Base-by-base conservation (phyloP, 1,140 invertebrate genomes). In the Lepidostoma basale region DNA sequence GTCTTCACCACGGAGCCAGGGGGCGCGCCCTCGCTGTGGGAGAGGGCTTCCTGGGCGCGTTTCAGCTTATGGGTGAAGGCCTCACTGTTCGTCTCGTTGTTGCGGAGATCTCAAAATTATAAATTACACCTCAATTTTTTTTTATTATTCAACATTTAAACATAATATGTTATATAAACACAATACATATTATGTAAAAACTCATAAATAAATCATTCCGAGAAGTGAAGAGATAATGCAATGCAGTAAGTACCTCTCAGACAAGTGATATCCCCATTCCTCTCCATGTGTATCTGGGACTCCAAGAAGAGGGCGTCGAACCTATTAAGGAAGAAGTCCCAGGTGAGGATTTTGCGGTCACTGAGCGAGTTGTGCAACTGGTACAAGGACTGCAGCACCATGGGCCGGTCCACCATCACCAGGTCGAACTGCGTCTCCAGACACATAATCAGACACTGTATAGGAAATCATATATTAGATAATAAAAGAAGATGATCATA, bases 321-420 rank as follows among this genome's bases (percentile, higher is more conserved):
- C 47, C 97, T 88, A 79, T 96, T 96, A 3, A 98, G 85, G 78
- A 99, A 99, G 83, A 99, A 99, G 65, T 99, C 96, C 97, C 98
- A 99, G 1, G 90, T 90, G 5, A 99, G 85, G 67, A 99, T 94
- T 70, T 90, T 89, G 36, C 96, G 85, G 76, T 98, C 94, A 68
- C 91, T 92, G 2, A 99, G 85, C 4, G 94, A 92, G 77, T 97
- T 98, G 75, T 97, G 93, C 1, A 99, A 85, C 77, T 98, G 94
- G 81, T 97, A 96, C 14, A 99, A 86, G 0, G 94, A 92, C 79
- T 98, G 95, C n/a, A 99, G 86, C 26, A 99, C 95, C 87, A 99
- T 93, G 0, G 97, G 95, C 28, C 98, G 87, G 79, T 99, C 98
- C 30, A 96, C 89, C 62, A 98, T 97, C 45, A 99, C 95, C 30